These are phyloP conservation scores for Toxostoma redivivum DNA, from an alignment of 2,113 vertebrate genomes.

Conservation along the genomic window DNA sequence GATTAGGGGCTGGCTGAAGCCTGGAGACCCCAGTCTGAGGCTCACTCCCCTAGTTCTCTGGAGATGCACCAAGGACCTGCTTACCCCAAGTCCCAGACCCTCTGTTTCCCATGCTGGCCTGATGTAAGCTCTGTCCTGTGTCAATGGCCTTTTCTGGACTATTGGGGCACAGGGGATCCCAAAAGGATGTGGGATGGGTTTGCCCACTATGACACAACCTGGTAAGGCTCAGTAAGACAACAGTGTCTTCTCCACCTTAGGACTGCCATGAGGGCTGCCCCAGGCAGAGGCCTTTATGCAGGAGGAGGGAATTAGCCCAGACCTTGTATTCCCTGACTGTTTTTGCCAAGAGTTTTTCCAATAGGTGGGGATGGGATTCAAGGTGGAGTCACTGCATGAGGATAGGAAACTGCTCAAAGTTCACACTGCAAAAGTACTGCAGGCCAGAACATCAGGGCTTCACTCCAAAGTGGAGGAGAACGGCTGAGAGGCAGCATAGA, in stretches of 20 bases:
- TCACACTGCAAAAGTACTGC: background rate
- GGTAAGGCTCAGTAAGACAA: background rate
- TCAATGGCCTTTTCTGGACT: background rate
- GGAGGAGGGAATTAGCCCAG: background rate
- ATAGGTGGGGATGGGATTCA: background rate
- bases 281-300: background rate
- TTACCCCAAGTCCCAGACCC: background rate
- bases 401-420: background rate
- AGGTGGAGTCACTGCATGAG: background rate
- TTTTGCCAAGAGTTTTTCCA: background rate
- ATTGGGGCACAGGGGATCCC: background rate
- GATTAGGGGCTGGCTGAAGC: conserved; percentile 37
- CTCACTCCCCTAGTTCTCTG: fast-evolving
- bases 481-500: background rate
- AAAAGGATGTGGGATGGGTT: background rate
- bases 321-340: background rate
- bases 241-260: background rate
- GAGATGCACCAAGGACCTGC: background rate
- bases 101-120: background rate
- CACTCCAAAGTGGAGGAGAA: background rate
- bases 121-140: background rate
- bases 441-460: background rate
- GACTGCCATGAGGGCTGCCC: background rate
- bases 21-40: background rate
- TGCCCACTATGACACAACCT: background rate